Percentiles rank a stretch among this genome's conserved stretches.
Evolutionary conservation across 2,797 vertebrate species (phyloP).

Genomic region (Propithecus perrieri): DNA sequence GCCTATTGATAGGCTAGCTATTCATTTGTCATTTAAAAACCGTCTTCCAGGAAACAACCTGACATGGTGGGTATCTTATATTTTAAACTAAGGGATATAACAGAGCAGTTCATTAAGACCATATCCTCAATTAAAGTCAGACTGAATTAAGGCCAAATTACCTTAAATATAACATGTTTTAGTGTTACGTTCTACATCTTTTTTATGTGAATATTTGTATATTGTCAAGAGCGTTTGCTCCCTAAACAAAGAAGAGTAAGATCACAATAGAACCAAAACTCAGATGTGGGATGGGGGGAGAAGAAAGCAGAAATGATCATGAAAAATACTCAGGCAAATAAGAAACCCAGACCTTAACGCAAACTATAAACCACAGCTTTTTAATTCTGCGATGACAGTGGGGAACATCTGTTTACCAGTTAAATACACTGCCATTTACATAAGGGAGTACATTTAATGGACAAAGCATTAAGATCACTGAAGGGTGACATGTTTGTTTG

Average conservation of each 20-base stretch:
- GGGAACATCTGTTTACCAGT: conserved; percentile 83
- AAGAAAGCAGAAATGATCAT: conserved; percentile 40
- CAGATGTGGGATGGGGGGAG: background rate
- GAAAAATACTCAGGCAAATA: conserved; percentile 72
- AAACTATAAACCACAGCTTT: conserved; percentile 75
- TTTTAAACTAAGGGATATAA: conserved; percentile 37
- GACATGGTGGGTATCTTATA: background rate
- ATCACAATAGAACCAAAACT: conserved; percentile 52
- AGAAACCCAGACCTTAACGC: conserved; percentile 78
- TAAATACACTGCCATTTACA: conserved; percentile 81
- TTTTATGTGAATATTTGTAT: background rate
- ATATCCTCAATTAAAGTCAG: conserved; percentile 47
- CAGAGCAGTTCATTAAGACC: conserved; percentile 30
- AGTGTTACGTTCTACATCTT: background rate
- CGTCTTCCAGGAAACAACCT: conserved; percentile 29
- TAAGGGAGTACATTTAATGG: conserved; percentile 81
- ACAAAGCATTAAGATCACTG: conserved; percentile 82
- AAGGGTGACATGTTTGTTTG: conserved; percentile 84
- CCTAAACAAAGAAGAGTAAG: conserved; percentile 48
- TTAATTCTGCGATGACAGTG: conserved; percentile 73
- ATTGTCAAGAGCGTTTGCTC: background rate
- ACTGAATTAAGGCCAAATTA: background rate
- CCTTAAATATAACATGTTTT: conserved; percentile 22
- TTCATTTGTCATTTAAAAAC: conserved; percentile 63
- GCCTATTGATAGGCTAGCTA: conserved; percentile 40